phyloP scores from a whole-genome alignment of 2,113 vertebrate genomes.

The Aramus guarauna region DNA sequence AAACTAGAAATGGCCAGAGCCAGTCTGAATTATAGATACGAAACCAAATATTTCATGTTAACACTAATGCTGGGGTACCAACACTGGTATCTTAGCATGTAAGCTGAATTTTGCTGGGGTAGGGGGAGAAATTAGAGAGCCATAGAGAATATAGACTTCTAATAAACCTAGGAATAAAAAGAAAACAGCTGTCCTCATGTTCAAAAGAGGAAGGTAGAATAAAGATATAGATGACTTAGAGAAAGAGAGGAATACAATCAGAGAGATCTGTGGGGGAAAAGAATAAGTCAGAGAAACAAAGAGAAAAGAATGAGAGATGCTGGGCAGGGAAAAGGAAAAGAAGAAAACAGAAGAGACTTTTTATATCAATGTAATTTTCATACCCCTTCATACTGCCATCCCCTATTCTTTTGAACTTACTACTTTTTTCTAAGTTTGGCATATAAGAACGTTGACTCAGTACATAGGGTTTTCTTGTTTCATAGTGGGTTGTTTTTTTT shows the following conservation, averaged over 20 bases:
- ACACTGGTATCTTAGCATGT: not conserved
- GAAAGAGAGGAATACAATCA: not conserved
- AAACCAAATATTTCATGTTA: not conserved
- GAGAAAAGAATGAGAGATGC: not conserved
- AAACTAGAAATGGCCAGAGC: not conserved
- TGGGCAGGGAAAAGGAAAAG: not conserved
- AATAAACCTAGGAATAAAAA: not conserved
- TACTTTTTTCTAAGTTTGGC: not conserved
- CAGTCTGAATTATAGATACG: not conserved
- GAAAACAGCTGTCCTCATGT: not conserved
- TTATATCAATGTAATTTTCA: not conserved
- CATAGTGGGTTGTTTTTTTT: not conserved
- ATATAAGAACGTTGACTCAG: not conserved
- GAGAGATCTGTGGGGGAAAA: not conserved
- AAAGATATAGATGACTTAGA: not conserved
- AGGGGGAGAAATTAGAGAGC: not conserved
- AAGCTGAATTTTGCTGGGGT: not conserved
- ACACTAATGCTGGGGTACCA: not conserved
- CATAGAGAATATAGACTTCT: not conserved
- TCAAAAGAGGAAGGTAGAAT: not conserved
- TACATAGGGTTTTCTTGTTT: not conserved
- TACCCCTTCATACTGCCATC: not conserved
- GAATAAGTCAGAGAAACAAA: not conserved
- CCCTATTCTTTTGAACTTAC: not conserved
- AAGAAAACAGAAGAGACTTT: not conserved